A percentile compares a stretch with the other conserved stretches of the same genome.
phyloP scores from a whole-genome alignment of 2,113 vertebrate species.

The Eudyptes chrysolophus region DNA sequence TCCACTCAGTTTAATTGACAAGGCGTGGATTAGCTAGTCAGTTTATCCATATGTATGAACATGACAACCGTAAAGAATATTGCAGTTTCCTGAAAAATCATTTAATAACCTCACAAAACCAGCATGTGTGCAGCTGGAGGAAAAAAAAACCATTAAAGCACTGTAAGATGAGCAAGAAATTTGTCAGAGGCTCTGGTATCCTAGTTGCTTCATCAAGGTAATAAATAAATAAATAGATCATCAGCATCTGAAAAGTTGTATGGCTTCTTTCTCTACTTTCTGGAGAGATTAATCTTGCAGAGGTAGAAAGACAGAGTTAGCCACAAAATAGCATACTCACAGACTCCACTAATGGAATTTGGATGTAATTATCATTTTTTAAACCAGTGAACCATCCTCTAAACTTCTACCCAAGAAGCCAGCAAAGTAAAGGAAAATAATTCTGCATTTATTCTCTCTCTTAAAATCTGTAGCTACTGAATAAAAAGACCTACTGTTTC shows the following conservation, averaged over 20 bases:
- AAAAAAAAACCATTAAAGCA: not conserved
- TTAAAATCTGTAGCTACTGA: not conserved
- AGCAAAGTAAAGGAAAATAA: not conserved
- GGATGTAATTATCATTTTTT: not conserved
- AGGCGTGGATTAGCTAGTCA: not conserved
- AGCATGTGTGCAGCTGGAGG: not conserved
- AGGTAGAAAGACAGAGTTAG: not conserved
- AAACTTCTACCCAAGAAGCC: not conserved
- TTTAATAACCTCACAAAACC: not conserved
- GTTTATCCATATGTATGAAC: not conserved
- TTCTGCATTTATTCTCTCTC: not conserved
- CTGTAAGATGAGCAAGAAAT: not conserved
- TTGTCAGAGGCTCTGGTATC: not conserved
- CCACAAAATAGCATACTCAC: not conserved
- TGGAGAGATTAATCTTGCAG: not conserved
- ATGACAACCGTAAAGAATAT: not conserved
- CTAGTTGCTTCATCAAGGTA: not conserved
- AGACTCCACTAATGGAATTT: not conserved
- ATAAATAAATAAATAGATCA: constrained; percentile 3
- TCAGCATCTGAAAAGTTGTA: not conserved
- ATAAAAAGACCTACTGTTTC: not conserved
- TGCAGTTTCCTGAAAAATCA: not conserved
- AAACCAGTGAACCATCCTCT: not conserved
- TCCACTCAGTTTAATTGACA: not conserved
- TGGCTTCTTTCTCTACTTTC: not conserved